Conservation (phyloP, 1,140 invertebrate species). For the Harpegnathos saltator region DNA sequence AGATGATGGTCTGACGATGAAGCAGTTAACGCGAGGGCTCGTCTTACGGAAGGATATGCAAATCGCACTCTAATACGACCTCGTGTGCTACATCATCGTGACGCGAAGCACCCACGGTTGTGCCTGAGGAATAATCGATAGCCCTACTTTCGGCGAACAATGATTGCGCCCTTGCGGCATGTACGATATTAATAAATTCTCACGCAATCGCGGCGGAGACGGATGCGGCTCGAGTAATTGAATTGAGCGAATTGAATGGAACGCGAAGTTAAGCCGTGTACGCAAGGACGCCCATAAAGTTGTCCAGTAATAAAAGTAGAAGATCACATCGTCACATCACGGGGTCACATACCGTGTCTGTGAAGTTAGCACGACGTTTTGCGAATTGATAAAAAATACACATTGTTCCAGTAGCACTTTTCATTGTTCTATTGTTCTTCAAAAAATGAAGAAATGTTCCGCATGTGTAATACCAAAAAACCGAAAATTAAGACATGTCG, state of each 20-base stretch:
- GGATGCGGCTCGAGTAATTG: background rate
- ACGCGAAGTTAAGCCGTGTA: too few species aligned
- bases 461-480: too few species aligned
- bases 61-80: background rate
- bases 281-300: background rate
- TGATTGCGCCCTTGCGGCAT: background rate
- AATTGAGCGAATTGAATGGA: background rate
- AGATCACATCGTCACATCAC: too few species aligned
- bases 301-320: slow-evolving; percentile 21
- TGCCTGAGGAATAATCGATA: background rate
- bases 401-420: too few species aligned
- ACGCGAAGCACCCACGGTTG: background rate
- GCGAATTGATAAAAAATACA: too few species aligned
- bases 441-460: too few species aligned
- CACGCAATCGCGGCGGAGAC: background rate
- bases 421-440: too few species aligned
- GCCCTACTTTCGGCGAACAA: background rate
- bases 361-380: too few species aligned
- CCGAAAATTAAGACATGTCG: too few species aligned
- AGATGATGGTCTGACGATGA: background rate
- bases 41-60: background rate
- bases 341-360: too few species aligned
- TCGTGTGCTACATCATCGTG: background rate
- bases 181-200: too few species aligned
- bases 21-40: background rate